Evolutionary conservation across 1,140 invertebrate species (phyloP).

Genomic region (Marisa cornuarietis): DNA sequence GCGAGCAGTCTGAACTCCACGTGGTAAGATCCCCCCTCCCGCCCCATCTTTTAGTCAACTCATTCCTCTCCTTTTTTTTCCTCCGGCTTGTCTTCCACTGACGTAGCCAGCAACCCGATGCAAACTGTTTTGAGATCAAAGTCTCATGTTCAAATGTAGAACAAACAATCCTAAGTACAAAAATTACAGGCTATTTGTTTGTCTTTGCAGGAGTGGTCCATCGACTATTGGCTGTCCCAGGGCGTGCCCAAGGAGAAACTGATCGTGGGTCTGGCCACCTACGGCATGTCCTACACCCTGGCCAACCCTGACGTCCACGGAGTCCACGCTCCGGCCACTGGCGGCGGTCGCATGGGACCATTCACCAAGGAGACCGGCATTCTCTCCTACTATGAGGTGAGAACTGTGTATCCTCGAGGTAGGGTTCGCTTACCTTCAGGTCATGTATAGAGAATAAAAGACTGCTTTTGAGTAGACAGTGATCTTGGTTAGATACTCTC

Average conservation of each 20-base stretch:
- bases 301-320: constrained; percentile 79
- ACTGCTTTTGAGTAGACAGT: too few species aligned
- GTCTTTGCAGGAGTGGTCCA: constrained; percentile 42
- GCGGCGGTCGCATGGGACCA: constrained; percentile 80
- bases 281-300: constrained; percentile 86
- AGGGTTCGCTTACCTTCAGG: too few species aligned
- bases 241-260: constrained; percentile 84
- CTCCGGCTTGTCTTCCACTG: too few species aligned
- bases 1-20: constrained; percentile 36
- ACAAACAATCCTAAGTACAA: background rate
- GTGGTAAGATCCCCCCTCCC: constrained; percentile 14
- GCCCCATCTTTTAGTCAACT: too few species aligned
- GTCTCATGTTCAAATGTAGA: too few species aligned
- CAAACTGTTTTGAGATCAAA: too few species aligned
- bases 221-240: constrained; percentile 74
- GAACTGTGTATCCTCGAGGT: too few species aligned
- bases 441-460: too few species aligned
- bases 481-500: too few species aligned
- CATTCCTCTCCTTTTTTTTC: too few species aligned
- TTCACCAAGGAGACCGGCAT: constrained; percentile 90
- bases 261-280: constrained; percentile 85
- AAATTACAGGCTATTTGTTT: background rate
- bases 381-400: constrained; percentile 90
- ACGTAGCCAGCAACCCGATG: too few species aligned
- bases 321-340: constrained; percentile 83